These are phyloP conservation scores for Sarcophaga caerulescens DNA, from an alignment of 2,888 invertebrate genomes.

Conservation along the genomic window DNA sequence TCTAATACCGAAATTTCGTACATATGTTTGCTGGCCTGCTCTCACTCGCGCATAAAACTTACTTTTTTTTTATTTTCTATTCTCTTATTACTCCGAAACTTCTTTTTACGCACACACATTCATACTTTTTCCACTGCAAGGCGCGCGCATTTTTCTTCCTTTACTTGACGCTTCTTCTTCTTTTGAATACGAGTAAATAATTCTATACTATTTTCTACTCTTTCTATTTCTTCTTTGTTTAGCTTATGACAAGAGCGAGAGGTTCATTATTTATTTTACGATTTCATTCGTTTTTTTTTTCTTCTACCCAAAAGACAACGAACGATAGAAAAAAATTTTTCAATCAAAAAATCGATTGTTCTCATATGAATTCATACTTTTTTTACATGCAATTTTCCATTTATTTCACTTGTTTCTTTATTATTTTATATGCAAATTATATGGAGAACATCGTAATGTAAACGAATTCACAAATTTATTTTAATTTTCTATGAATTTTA, in stretches of 20 bases:
- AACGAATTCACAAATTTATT: conserved; percentile 74
- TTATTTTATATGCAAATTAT: conserved; percentile 72
- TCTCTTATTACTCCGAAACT: conserved; percentile 62
- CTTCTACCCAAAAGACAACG: conserved; percentile 53
- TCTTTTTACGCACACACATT: conserved; percentile 46
- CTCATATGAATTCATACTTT: conserved; percentile 74
- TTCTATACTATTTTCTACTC: conserved; percentile 48
- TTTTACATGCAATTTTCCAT: conserved; percentile 78
- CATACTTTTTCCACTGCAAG: conserved; percentile 29
- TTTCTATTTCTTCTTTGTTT: conserved; percentile 21
- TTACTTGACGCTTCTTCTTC: conserved; percentile 38
- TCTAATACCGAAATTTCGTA: conserved; percentile 46
- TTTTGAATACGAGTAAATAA: neutral
- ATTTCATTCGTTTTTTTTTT: conserved; percentile 63
- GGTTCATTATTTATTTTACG: conserved; percentile 38
- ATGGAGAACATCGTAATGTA: conserved; percentile 73
- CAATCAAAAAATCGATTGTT: conserved; percentile 74
- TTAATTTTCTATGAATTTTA: conserved; percentile 76
- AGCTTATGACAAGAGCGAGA: conserved; percentile 61
- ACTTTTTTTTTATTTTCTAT: neutral
- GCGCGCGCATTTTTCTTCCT: conserved; percentile 61
- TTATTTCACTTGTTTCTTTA: conserved; percentile 71
- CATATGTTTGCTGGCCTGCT: neutral
- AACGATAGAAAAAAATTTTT: conserved; percentile 72
- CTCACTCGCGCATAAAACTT: neutral